Evolutionary conservation across 2,888 invertebrate genomes (phyloP), one percentile per base, ranked within the genome.

Genomic region (Parasteatoda lunata): DNA sequence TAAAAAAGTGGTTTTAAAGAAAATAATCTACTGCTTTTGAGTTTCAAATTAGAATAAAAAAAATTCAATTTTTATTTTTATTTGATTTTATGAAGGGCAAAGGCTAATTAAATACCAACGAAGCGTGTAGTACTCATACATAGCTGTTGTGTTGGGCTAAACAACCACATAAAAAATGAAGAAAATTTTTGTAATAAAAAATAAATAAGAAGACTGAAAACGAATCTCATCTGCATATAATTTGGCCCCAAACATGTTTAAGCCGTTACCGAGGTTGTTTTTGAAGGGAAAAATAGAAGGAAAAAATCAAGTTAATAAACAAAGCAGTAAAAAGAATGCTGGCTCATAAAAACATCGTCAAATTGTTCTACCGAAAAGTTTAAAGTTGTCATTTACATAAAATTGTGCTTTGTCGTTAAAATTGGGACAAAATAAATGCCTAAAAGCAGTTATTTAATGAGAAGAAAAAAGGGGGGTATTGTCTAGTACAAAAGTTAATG

Each of bases 291-390:
- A 68, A n/a, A 68, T 15, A 15, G 15, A 68, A 9, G 9, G 30
- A 68, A 68, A 66, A 30, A 30, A 45, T 9, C 30, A n/a, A 68
- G n/a, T 15, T 68, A 30, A 68, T 30, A 30, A 68, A 68, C 15
- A 15, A 66, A 15, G 66, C 49, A 64, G 72, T 72, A 72, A 72
- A 80, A 80, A 73, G 49, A 51, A 48, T 72, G 72, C 66, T 80
- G 51, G 72, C n/a, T 73, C 65, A 52, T 80, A 80, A 80, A 80
- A 64, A 73, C 72, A 80, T 73, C 73, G 65, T 72, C 72, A 72
- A 73, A 73, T 72, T 64, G 65, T 72, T 80, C 66, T 52, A 15
- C 51, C 54, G 51, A 73, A 72, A 80, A 80, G 7, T 80, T 72
- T 52, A 72, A 72, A 64, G 51, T 65, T 47, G 72, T 9, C 51